Evolutionary conservation across 2,113 vertebrate species (phyloP), one percentile per base, ranked within the genome.

Genomic region (Neomonachus schauinslandi): DNA sequence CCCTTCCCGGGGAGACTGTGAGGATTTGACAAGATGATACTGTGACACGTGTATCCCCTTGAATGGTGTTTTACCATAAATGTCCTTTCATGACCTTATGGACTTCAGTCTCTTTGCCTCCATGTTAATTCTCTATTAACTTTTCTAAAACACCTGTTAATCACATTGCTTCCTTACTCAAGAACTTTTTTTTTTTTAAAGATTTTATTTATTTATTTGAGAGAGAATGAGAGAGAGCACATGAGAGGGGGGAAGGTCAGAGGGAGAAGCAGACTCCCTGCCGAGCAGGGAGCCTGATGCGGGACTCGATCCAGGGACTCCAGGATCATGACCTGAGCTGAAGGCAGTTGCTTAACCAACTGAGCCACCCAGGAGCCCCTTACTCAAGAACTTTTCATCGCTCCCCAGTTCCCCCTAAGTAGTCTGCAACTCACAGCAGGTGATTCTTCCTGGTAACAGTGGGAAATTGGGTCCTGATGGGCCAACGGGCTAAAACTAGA

Each of bases 81-180:
- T 7, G 39, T 59, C 49, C 93, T 33, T 84, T 49, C 77, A 46
- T 81, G 84, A 89, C 49, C 71, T 80, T 89, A 72, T 39, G 36
- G 63, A 92, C 57, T 86, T 76, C 49, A 21, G 26, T 19, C 82
- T 80, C 79, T 49, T n/a, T 57, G 53, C 87, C 28, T 69, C 28
- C 81, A 5, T n/a, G 1, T 91, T 89, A 94, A 89, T 84, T 85
- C 63, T 72, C 42, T 55, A 16, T 76, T 95, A 61, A 92, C 67
- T 79, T 92, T 91, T 96, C 88, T 76, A 36, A 85, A 94, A 94
- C 33, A 88, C 16, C 8, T 0, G 53, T 85, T 92, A 79, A 89
- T 81, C 91, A 63, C 15, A 6, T 91, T 63, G 19, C 4, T 81
- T 36, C 63, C 61, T 88, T 88, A 46, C 63, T 91, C 79, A 61